Percentiles rank a stretch among this genome's conserved stretches.
These are phyloP conservation scores for Strigops habroptila DNA, from an alignment of 2,113 vertebrate species.

Conservation along the genomic window DNA sequence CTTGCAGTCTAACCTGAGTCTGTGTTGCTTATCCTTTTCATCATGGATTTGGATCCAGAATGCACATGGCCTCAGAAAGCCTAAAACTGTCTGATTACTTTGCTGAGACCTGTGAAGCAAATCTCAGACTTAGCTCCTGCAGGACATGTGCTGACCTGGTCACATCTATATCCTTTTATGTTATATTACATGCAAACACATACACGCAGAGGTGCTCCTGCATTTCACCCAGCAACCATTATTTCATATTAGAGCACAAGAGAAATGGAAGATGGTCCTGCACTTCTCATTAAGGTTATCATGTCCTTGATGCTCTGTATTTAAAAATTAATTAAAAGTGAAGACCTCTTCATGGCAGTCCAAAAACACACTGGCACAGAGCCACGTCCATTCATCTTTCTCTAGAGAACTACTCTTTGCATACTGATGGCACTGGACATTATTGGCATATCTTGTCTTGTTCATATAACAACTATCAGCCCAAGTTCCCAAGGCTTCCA, in stretches of 20 bases:
- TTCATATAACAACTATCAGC: neutral
- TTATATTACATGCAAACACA: accelerated
- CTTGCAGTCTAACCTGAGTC: accelerated
- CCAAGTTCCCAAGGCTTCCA: neutral
- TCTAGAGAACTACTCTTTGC: neutral
- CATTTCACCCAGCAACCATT: neutral
- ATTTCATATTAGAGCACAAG: neutral
- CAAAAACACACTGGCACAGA: neutral
- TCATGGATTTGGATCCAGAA: neutral
- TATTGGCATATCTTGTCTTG: neutral
- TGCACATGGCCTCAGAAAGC: neutral
- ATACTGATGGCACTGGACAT: neutral
- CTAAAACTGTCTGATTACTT: neutral
- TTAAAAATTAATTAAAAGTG: conserved; percentile 29
- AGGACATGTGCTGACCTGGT: neutral
- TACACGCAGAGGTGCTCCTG: neutral
- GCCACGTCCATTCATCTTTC: neutral
- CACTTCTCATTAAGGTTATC: neutral
- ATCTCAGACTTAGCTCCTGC: neutral
- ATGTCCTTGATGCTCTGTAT: neutral
- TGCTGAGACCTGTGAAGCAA: neutral
- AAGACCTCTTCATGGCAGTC: neutral
- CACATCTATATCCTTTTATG: neutral
- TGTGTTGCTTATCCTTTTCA: accelerated
- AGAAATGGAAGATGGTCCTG: neutral